A percentile compares a stretch with the other conserved stretches of the same genome.
Conservation (phyloP, 2,797 vertebrate species). For the Lindbergichthys nudifrons region DNA sequence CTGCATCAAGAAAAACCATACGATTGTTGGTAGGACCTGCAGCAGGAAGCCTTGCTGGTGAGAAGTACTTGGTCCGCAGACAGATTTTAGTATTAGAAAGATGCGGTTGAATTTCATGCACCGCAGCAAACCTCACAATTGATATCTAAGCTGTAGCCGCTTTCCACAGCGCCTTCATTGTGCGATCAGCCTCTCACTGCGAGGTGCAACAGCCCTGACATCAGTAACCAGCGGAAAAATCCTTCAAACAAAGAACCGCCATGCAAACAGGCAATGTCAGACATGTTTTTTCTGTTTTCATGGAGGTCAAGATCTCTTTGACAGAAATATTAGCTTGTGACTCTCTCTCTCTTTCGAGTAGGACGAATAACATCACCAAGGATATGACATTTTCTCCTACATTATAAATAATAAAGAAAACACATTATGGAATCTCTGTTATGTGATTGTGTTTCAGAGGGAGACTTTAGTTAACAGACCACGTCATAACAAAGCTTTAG, state of each 20-base stretch:
- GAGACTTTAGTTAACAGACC: conserved; percentile 22
- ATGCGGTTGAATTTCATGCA: conserved; percentile 38
- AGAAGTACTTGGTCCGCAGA: conserved; percentile 24
- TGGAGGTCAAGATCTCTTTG: conserved; percentile 13
- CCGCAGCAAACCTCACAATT: conserved; percentile 56
- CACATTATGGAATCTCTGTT: conserved; percentile 37
- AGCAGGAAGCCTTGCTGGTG: conserved; percentile 24
- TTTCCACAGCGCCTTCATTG: conserved; percentile 52
- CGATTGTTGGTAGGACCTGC: conserved; percentile 23
- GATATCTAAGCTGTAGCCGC: conserved; percentile 41
- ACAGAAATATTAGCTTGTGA: conserved; percentile 18
- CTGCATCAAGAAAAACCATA: conserved; percentile 35
- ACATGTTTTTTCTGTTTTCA: conserved; percentile 14
- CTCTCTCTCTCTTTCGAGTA: background rate
- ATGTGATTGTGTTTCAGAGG: conserved; percentile 35
- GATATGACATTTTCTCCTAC: conserved; percentile 44
- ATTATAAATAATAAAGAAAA: conserved; percentile 42
- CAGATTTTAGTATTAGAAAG: conserved; percentile 19
- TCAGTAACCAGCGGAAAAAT: conserved; percentile 42
- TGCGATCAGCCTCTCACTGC: conserved; percentile 47
- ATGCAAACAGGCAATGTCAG: conserved; percentile 8
- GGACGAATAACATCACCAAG: conserved; percentile 12
- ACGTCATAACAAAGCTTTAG: conserved; percentile 41
- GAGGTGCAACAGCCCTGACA: conserved; percentile 50
- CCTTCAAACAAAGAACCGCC: conserved; percentile 48